Conservation (phyloP, 1,140 invertebrate genomes). For the Schmidtea mediterranea region DNA sequence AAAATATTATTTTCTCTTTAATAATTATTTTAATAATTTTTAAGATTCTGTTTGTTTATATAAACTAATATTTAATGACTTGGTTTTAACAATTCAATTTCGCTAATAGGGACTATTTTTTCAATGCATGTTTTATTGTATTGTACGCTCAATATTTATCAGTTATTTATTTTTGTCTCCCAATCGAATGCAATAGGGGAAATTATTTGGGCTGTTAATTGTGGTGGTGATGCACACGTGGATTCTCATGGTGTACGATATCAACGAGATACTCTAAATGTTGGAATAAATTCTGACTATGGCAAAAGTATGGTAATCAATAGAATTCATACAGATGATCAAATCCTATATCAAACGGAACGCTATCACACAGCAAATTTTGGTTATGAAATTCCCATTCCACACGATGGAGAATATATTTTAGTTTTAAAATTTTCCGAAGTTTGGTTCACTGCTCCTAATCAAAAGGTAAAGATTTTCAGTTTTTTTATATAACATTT, state of each 20-base stretch:
- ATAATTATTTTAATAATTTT: no score
- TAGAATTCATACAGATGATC: slow-evolving; percentile 21
- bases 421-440: slow-evolving; percentile 27
- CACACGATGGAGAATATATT: slow-evolving; percentile 23
- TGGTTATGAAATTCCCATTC: slow-evolving; percentile 22
- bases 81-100: no score
- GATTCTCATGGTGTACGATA: slow-evolving; percentile 23
- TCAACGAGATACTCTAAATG: slow-evolving; percentile 14
- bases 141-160: no score
- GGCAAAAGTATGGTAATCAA: slow-evolving; percentile 22
- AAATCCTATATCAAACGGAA: slow-evolving; percentile 26
- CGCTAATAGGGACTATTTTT: no score
- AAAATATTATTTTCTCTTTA: no score
- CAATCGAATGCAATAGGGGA: slow-evolving; percentile 13
- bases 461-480: slow-evolving; percentile 19
- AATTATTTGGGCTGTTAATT: slow-evolving; percentile 24
- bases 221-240: slow-evolving; percentile 21
- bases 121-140: no score
- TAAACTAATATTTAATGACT: no score
- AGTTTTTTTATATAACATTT: no score
- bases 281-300: slow-evolving; percentile 22
- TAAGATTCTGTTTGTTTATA: no score
- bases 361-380: slow-evolving; percentile 23
- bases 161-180: no score
- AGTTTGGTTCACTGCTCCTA: slow-evolving; percentile 25